Percentiles rank a stretch among this genome's conserved stretches.
phyloP scores from a whole-genome alignment of 1,140 invertebrate species.

The Nasonia vitripennis region DNA sequence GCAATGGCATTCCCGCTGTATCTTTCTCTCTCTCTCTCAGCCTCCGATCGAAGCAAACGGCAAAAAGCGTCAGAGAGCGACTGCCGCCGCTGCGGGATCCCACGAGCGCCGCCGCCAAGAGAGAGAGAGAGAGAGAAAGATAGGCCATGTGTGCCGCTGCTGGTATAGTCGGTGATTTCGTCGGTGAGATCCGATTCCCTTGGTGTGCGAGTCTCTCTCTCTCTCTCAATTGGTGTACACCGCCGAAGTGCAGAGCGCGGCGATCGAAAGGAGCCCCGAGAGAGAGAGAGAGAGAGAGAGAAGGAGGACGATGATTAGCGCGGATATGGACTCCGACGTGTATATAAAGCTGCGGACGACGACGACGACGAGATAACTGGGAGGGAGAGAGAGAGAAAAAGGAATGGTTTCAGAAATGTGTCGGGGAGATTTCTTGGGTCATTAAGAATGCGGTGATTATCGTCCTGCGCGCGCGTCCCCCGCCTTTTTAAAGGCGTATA shows the following conservation, averaged over 20 bases:
- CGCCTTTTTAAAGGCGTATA: constrained; percentile 45
- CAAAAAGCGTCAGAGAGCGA: constrained; percentile 50
- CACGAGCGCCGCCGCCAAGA: constrained; percentile 12
- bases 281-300: neutral
- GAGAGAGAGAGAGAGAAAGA: constrained; percentile 17
- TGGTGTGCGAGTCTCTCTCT: neutral
- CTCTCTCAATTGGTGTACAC: constrained; percentile 41
- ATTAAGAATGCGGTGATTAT: constrained; percentile 49
- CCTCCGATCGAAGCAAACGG: constrained; percentile 48
- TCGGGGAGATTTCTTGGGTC: constrained; percentile 47
- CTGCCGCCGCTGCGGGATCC: constrained; percentile 6
- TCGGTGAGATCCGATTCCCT: constrained; percentile 5
- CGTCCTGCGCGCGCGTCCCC: neutral
- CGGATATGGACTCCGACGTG: constrained; percentile 47
- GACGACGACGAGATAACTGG: constrained; percentile 46
- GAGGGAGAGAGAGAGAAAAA: constrained; percentile 9
- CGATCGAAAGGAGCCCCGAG: neutral
- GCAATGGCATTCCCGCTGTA: neutral
- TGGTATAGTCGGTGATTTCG: constrained; percentile 2
- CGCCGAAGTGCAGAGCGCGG: neutral
- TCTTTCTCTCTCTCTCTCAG: neutral
- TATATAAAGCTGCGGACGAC: constrained; percentile 54
- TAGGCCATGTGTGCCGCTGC: neutral
- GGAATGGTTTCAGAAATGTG: constrained; percentile 48
- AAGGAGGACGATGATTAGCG: constrained; percentile 45